Base-by-base conservation (phyloP, 2,797 vertebrate species). In the Sciurus vulgaris region DNA sequence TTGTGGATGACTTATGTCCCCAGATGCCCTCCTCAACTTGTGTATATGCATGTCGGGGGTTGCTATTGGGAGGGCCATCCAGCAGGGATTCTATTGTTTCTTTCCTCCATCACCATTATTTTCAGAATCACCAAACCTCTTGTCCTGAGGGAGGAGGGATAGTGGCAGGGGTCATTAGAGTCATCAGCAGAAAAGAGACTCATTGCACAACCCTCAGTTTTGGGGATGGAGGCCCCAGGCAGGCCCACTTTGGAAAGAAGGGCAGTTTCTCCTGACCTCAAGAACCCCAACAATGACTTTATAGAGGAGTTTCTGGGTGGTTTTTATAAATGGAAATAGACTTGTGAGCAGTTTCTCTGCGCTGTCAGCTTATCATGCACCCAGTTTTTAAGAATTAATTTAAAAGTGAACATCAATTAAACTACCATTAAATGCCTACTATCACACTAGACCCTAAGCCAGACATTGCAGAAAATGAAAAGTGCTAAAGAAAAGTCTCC, bases 11-110 rank as follows among this genome's bases (percentile, higher is more conserved):
- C 0, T 30, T 59, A 14, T 5, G 83, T 63, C 88, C 0, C 0
- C 74, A 69, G 85, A 18, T 81, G 49, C 28, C 41, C 78, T 47
- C 83, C 0, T 72, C 83, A 44, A 92, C 72, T 88, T 85, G 92
- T 54, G 12, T 47, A 0, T 94, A 65, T 97, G 97, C 97, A 97
- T 97, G 97, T 38, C 44, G 74, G 74, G 85, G 84, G 83, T 20
- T 93, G 61, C 72, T 14, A 0, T 7, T 2, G 91, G 94, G 94
- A 44, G 94, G 93, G 70, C 35, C 24, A 26, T 28, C 30, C 49
- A 30, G 74, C 70, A 3, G 44, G 86, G 54, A 13, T 69, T 15
- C 92, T 30, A 0, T 74, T 67, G 33, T 44, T 38, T 76, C 38
- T 61, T 83, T n/a, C 49, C 35, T 63, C 47, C 91, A 35, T 87